phyloP scores from a whole-genome alignment of 2,888 invertebrate genomes.

The Caenorhabditis panamensis region DNA sequence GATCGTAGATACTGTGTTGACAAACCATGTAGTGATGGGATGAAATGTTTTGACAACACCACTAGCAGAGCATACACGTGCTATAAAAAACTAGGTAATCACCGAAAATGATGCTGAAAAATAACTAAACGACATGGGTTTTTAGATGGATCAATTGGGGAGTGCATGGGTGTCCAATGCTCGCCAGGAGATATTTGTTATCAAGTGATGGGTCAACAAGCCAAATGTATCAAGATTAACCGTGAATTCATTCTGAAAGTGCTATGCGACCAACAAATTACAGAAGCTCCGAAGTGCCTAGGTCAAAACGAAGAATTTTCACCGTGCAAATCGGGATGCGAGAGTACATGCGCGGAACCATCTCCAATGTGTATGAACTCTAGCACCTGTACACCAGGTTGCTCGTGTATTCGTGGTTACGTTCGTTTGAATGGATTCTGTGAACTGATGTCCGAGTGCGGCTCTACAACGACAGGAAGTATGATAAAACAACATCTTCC shows the following conservation, averaged over 20 bases:
- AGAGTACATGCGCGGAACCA: slow-evolving; percentile 27
- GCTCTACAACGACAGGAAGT: slow-evolving; percentile 7
- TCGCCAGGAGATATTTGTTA: slow-evolving; percentile 50
- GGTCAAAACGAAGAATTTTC: slow-evolving; percentile 46
- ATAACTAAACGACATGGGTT: too few relatives aligned
- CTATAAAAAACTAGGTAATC: slow-evolving; percentile 24
- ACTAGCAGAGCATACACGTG: slow-evolving; percentile 41
- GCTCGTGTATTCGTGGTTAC: slow-evolving; percentile 50
- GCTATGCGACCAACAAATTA: background rate
- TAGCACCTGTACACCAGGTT: slow-evolving; percentile 37
- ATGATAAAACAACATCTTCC: background rate
- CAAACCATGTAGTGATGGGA: slow-evolving; percentile 34
- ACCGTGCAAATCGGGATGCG: slow-evolving; percentile 43
- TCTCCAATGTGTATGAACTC: slow-evolving; percentile 41
- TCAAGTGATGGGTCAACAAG: slow-evolving; percentile 32
- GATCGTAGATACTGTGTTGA: slow-evolving; percentile 42
- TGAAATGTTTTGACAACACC: slow-evolving; percentile 49
- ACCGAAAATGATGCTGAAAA: background rate
- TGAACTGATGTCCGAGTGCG: slow-evolving; percentile 33
- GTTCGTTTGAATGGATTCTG: slow-evolving; percentile 34
- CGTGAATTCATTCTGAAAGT: background rate
- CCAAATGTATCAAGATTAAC: slow-evolving; percentile 35
- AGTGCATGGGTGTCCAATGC: slow-evolving; percentile 42
- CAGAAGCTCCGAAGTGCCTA: slow-evolving; percentile 38
- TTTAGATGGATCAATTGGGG: slow-evolving; percentile 37